A percentile compares a stretch with the other conserved stretches of the same genome.
These are phyloP conservation scores for Spea multiplicata DNA, from an alignment of 2,113 vertebrate genomes.

Conservation along the genomic window DNA sequence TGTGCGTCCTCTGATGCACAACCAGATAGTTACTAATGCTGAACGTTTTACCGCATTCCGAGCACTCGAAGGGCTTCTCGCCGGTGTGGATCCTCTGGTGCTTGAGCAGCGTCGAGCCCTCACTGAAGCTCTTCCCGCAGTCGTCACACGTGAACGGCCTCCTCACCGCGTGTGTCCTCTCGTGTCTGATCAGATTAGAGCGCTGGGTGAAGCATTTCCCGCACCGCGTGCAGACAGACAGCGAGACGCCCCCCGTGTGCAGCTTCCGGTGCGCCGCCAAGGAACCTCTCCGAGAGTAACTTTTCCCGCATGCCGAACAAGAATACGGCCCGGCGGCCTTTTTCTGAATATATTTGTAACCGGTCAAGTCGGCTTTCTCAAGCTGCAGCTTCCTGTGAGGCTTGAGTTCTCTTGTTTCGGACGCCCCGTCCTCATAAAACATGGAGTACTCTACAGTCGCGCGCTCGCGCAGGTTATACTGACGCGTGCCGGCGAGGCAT, in stretches of 20 bases:
- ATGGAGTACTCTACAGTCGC: constrained; percentile 4
- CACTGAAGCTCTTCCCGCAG: constrained; percentile 27
- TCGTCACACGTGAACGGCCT: constrained; percentile 3
- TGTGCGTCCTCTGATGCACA: constrained; percentile 37
- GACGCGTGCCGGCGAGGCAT: not conserved
- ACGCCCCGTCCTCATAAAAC: constrained; percentile 5
- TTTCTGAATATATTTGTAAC: not conserved
- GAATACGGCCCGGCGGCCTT: not conserved
- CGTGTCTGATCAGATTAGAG: constrained; percentile 21
- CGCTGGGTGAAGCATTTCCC: constrained; percentile 37
- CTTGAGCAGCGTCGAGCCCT: constrained; percentile 21
- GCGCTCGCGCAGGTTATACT: constrained; percentile 17
- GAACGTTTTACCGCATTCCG: constrained; percentile 35
- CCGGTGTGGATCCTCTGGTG: constrained; percentile 38
- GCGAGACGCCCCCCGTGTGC: constrained; percentile 6
- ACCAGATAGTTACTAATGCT: constrained; percentile 38
- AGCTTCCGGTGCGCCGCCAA: constrained; percentile 9
- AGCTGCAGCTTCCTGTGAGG: constrained; percentile 5
- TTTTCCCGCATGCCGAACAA: constrained; percentile 37
- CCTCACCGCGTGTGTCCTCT: constrained; percentile 1
- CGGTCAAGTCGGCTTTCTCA: not conserved
- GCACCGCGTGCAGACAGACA: constrained; percentile 22
- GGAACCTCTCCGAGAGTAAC: not conserved
- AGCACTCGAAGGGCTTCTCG: constrained; percentile 18
- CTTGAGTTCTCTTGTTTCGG: not conserved